phyloP scores from a whole-genome alignment of 2,888 invertebrate species.

The Lithophane ornitopus region DNA sequence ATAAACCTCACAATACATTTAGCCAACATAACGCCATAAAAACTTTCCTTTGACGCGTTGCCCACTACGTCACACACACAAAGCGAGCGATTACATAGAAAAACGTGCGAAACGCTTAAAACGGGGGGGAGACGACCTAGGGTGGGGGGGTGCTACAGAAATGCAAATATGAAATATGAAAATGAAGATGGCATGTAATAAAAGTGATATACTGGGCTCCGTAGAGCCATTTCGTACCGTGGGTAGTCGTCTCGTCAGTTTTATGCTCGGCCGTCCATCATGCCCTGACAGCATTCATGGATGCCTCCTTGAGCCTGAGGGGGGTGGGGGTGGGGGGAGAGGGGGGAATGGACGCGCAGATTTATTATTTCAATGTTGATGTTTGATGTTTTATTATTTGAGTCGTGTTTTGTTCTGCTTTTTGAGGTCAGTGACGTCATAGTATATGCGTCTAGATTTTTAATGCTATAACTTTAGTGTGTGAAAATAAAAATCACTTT shows the following conservation, averaged over 20 bases:
- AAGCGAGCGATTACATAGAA: constrained; percentile 87
- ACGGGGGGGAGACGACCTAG: constrained; percentile 70
- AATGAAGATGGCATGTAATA: constrained; percentile 94
- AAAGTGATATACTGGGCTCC: constrained; percentile 95
- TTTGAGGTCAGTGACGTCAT: constrained; percentile 36
- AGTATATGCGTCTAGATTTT: not conserved
- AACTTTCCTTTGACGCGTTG: constrained; percentile 79
- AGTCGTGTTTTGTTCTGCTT: constrained; percentile 55
- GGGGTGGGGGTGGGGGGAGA: constrained; percentile 56
- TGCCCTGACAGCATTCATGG: constrained; percentile 92
- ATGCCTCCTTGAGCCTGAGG: constrained; percentile 82
- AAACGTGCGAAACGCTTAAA: constrained; percentile 88
- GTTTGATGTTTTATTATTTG: constrained; percentile 80
- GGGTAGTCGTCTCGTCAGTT: constrained; percentile 93
- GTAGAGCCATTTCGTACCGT: constrained; percentile 94
- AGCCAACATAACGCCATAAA: constrained; percentile 71
- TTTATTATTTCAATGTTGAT: constrained; percentile 88
- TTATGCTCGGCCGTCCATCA: constrained; percentile 94
- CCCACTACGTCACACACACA: constrained; percentile 81
- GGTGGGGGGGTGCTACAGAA: constrained; percentile 79
- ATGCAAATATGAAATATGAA: constrained; percentile 92
- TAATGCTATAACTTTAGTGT: not conserved
- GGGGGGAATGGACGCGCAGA: constrained; percentile 76
- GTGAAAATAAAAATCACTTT: not conserved
- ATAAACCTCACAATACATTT: constrained; percentile 40